Evolutionary conservation across 2,888 invertebrate species (phyloP), one percentile per base, ranked within the genome.

Genomic region (Sepioteuthis lessoniana): DNA sequence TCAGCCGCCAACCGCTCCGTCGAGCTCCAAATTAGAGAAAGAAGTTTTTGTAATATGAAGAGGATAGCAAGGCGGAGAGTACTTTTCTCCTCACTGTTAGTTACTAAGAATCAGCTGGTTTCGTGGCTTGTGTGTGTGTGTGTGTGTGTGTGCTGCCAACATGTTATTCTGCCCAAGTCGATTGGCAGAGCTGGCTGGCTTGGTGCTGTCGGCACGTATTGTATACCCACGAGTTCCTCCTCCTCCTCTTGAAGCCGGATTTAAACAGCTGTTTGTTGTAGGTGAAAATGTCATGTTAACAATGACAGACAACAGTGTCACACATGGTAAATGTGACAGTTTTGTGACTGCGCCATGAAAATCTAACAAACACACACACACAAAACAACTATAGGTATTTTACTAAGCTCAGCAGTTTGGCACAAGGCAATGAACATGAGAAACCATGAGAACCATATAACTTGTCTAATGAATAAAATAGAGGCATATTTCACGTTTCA

Each of bases 281-380:
- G n/a, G 76, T n/a, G n/a, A 35, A 76, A 76, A 35, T 76, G 76
- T n/a, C 76, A 76, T 25, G 76, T n/a, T 76, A 76, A 76, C 76
- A 76, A 76, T 76, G 76, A 76, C 76, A 76, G 76, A 76, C 76
- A 76, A 76, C 76, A 76, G 76, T 76, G 76, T 76, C 76, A 76
- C 76, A 76, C 76, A 76, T 76, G n/a, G 76, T n/a, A 13, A 76
- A 16, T 16, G n/a, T n/a, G 16, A 76, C 76, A 76, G 76, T 31
- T 31, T n/a, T 21, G 25, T 3, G 55, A 55, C 55, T 55, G 55
- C 55, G 55, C 28, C 55, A 55, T 28, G 5, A 25, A 55, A 55
- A 21, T 25, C 0, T 55, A 21, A 55, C 7, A 42, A 3, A 42
- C 42, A 42, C 42, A 42, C 50, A 50, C 25, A 55, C 28, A 28